Evolutionary conservation across 2,797 vertebrate species (phyloP).

Genomic region (Spondyliosoma cantharus): DNA sequence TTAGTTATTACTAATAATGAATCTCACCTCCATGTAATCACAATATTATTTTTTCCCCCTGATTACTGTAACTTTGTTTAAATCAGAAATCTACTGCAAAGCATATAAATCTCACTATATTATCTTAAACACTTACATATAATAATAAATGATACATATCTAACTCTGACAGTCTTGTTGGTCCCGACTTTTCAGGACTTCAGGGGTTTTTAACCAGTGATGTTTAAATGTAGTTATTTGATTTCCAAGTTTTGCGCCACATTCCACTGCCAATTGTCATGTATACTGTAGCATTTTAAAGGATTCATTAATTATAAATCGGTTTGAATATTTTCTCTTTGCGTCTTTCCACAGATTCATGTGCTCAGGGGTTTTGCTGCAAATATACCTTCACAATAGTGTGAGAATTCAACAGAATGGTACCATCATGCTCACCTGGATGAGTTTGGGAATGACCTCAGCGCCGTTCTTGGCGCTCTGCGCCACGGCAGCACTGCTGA

Average conservation of each 20-base stretch:
- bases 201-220: background rate
- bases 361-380: background rate
- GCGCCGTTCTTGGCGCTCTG: slow-evolving; percentile 93
- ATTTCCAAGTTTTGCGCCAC: background rate
- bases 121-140: background rate
- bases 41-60: background rate
- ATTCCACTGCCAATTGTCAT: background rate
- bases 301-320: background rate
- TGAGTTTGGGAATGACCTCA: slow-evolving; percentile 94
- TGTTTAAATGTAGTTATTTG: background rate
- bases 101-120: background rate
- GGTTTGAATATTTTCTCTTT: background rate
- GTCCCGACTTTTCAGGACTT: background rate
- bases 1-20: background rate
- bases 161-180: background rate
- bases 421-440: slow-evolving; percentile 85
- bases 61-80: background rate
- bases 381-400: background rate
- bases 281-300: background rate
- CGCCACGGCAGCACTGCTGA: slow-evolving; percentile 84
- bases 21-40: slow-evolving; percentile 2
- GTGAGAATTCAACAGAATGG: slow-evolving; percentile 1
- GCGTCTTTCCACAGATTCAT: slow-evolving; percentile 1
- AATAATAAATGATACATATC: background rate
- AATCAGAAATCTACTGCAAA: background rate